These are phyloP conservation scores for Azemiops feae DNA, from an alignment of 2,113 vertebrate species.

Conservation along the genomic window DNA sequence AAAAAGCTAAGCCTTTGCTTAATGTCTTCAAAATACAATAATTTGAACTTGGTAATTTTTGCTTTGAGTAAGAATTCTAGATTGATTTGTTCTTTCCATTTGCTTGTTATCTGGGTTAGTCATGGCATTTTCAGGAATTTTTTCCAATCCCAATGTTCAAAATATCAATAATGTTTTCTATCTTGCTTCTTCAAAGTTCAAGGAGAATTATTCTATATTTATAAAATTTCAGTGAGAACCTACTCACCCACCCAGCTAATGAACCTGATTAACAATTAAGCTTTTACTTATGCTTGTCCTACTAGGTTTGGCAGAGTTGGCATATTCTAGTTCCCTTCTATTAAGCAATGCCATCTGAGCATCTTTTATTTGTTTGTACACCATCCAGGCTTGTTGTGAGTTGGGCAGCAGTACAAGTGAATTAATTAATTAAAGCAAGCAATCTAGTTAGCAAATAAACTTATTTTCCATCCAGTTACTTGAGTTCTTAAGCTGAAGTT, in stretches of 20 bases:
- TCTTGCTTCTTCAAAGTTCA: background rate
- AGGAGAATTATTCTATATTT: background rate
- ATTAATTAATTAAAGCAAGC: background rate
- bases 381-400: background rate
- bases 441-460: background rate
- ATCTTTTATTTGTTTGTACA: background rate
- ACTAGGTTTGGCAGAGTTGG: background rate
- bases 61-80: background rate
- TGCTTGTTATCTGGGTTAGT: background rate
- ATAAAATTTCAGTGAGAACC: background rate
- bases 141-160: background rate
- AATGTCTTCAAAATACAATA: background rate
- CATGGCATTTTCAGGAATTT: background rate
- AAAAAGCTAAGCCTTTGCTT: background rate
- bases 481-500: background rate
- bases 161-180: background rate
- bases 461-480: background rate
- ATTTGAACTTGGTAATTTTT: background rate
- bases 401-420: background rate
- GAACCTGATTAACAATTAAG: background rate
- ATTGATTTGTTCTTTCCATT: background rate
- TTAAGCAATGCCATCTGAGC: background rate
- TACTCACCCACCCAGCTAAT: background rate
- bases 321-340: background rate
- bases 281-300: background rate